phyloP scores from a whole-genome alignment of 2,797 vertebrate genomes.

The Astyanax mexicanus region DNA sequence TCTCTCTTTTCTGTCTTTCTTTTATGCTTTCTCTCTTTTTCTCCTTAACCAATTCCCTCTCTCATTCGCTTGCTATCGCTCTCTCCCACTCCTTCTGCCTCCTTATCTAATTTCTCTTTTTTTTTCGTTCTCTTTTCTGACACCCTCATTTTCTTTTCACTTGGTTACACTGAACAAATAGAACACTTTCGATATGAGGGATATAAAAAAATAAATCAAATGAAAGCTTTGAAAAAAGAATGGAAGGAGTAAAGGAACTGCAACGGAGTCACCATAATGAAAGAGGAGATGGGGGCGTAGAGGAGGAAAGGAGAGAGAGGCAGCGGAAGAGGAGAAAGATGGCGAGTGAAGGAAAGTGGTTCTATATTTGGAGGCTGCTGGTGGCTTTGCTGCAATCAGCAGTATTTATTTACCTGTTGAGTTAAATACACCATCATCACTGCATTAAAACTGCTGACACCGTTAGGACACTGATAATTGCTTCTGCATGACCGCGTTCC shows the following conservation, averaged over 20 bases:
- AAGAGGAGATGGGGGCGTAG: conserved; percentile 57
- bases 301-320: conserved; percentile 44
- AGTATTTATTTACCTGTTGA: neutral
- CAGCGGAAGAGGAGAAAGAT: neutral
- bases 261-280: conserved; percentile 35
- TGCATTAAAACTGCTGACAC: neutral
- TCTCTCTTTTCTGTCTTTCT: neutral
- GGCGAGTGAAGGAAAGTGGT: neutral
- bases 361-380: neutral
- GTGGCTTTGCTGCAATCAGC: conserved; percentile 3
- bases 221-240: conserved; percentile 44
- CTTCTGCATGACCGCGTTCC: neutral
- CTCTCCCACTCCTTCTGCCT: neutral
- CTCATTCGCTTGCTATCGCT: neutral
- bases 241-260: conserved; percentile 2
- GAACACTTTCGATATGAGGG: neutral
- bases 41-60: neutral
- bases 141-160: conserved; percentile 48
- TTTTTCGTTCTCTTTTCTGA: neutral
- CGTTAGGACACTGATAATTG: conserved; percentile 9
- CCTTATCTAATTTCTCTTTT: conserved; percentile 6
- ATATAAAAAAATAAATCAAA: conserved; percentile 36
- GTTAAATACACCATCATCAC: neutral
- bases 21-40: neutral
- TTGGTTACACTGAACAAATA: conserved; percentile 51